Base-by-base conservation (phyloP, 2,888 invertebrate genomes). In the Dicycla oo region DNA sequence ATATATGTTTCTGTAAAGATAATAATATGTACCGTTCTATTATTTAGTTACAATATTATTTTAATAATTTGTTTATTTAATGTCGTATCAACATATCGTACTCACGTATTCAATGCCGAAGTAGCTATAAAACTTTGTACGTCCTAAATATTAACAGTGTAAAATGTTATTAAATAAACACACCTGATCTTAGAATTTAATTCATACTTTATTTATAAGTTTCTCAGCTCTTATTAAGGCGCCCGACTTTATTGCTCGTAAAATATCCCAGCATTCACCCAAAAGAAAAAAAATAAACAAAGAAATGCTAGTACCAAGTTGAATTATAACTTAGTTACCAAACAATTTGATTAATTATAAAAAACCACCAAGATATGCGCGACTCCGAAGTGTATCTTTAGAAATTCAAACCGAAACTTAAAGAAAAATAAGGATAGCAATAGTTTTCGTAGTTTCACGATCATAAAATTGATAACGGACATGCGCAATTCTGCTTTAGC, bases 371-470 rank as follows among this genome's bases (percentile, higher is more conserved):
- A 79, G 66, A 69, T 63, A 72, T 54, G 57, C 58, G 60, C 49
- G 51, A 53, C 70, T 72, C 62, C 40, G 34, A 67, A 64, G 54
- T 45, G 23, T 69, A 65, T 57, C 63, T 71, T 77, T 34, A 45
- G 34, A 75, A 23, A 30, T 62, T 73, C 38, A 84, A 84, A 84
- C 81, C 78, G 85, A 90, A 92, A 93, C 88, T 91, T 90, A 80
- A 88, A 88, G 92, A 85, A 92, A 88, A 94, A 94, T 91, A 94
- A 92, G 94, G 95, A 95, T 88, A 86, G 91, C 93, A 90, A 91
- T 94, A 95, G 93, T 93, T 94, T 90, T 92, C 91, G 88, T 93
- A 92, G 92, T 94, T 93, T 89, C 89, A 89, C 88, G 88, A 90
- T 88, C 86, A 83, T 84, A 89, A 91, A 90, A 93, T 90, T 91